A percentile compares a stretch with the other conserved stretches of the same genome.
Conservation (phyloP, 2,113 vertebrate species). For the Osmerus eperlanus region DNA sequence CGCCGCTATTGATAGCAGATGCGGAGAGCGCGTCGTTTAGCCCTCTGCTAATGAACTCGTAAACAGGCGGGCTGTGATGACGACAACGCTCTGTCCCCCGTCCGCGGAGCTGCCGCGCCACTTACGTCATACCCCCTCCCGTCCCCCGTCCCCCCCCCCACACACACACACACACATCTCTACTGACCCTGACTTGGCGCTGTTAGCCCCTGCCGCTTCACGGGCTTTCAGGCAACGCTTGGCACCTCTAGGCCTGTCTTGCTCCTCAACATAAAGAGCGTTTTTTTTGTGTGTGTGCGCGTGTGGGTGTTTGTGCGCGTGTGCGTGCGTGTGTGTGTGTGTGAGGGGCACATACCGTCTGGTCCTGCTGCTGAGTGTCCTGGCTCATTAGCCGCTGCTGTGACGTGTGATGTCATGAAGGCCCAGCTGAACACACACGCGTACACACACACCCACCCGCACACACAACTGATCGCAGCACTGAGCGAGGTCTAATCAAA, state of each 20-base stretch:
- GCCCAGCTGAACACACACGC: conserved; percentile 35
- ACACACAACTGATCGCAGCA: conserved; percentile 26
- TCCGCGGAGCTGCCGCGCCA: conserved; percentile 20
- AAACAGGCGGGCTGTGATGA: conserved; percentile 38
- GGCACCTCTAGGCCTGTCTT: conserved; percentile 1
- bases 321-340: not conserved
- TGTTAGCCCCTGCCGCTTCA: conserved; percentile 4
- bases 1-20: no score
- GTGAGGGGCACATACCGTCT: not conserved
- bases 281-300: not conserved
- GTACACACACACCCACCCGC: no score
- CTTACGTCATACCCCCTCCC: conserved; percentile 40
- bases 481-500: conserved; percentile 60
- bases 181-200: conserved; percentile 27
- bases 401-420: conserved; percentile 66
- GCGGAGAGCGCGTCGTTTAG: conserved; percentile 16
- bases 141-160: conserved; percentile 2
- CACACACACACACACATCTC: conserved; percentile 3
- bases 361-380: conserved; percentile 56
- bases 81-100: conserved; percentile 37
- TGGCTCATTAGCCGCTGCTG: conserved; percentile 57
- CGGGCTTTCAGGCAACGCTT: conserved; percentile 12
- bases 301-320: not conserved
- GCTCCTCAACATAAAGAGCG: conserved; percentile 5
- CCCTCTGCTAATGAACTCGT: conserved; percentile 33